phyloP scores from a whole-genome alignment of 2,797 vertebrate genomes.

The Chrosomus eos region DNA sequence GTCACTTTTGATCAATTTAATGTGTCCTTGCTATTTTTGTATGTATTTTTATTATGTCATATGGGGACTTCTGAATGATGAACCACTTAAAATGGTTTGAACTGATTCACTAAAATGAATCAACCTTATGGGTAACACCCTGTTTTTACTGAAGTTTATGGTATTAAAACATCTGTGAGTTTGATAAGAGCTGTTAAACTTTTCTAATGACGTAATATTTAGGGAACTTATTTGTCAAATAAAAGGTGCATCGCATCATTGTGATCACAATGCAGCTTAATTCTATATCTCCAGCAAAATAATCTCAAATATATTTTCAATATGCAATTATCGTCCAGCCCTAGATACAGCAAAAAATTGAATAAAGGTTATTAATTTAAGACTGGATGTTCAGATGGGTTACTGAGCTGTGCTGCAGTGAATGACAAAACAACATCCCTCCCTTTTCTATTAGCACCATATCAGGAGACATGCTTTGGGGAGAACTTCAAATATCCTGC shows the following conservation, averaged over 20 bases:
- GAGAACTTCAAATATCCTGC: background rate
- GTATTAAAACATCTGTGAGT: background rate
- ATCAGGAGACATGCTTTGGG: constrained; percentile 5
- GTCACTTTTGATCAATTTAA: background rate
- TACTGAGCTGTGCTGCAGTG: background rate
- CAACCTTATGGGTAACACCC: too few species aligned
- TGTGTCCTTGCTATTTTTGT: background rate
- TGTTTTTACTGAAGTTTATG: background rate
- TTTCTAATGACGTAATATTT: background rate
- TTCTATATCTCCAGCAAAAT: background rate
- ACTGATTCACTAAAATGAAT: too few species aligned
- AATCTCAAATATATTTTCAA: background rate
- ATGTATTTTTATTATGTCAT: background rate
- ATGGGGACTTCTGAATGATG: background rate
- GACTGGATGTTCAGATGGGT: background rate
- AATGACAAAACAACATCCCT: background rate
- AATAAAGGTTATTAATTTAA: background rate
- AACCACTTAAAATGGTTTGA: too few species aligned
- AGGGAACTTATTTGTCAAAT: background rate
- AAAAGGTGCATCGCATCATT: background rate
- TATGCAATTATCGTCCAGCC: too few species aligned
- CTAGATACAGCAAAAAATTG: background rate
- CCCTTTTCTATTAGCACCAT: constrained; percentile 1
- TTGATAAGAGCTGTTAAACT: background rate
- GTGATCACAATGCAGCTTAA: background rate